Evolutionary conservation across 1,140 invertebrate species (phyloP).

Genomic region (Dreissena polymorpha): DNA sequence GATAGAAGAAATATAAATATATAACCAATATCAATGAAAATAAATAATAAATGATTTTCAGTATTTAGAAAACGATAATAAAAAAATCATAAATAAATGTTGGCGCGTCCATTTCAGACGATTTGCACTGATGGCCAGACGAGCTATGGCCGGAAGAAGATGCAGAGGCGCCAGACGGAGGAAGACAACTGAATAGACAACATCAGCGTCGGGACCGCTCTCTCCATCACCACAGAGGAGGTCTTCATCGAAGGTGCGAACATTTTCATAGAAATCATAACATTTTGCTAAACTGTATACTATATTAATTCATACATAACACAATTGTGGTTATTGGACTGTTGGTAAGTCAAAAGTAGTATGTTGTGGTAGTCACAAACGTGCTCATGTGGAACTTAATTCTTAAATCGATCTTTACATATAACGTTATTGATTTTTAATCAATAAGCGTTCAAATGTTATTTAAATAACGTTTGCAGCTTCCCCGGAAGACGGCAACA

Average conservation of each 20-base stretch:
- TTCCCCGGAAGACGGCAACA: background rate
- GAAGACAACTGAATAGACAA: constrained; percentile 46
- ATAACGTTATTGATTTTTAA: background rate
- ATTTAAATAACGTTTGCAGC: constrained; percentile 12
- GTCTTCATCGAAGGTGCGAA: constrained; percentile 46
- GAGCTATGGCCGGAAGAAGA: constrained; percentile 55
- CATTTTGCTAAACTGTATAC: no score
- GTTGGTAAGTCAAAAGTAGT: no score
- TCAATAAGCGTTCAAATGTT: background rate
- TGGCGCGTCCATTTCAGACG: constrained; percentile 8
- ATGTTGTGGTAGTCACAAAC: no score
- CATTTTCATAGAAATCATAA: no score
- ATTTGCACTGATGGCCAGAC: constrained; percentile 35
- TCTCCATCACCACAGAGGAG: constrained; percentile 49
- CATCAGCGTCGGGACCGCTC: constrained; percentile 48
- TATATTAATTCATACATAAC: no score
- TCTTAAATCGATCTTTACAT: background rate
- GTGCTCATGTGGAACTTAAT: background rate
- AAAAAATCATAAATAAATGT: background rate
- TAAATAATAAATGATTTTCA: no score
- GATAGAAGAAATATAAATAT: no score
- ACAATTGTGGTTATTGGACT: no score
- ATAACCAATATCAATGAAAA: no score
- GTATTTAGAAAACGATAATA: no score
- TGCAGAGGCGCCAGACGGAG: constrained; percentile 33